Evolutionary conservation across 1,140 invertebrate genomes (phyloP).

Genomic region (Druon quercuslanigerum): DNA sequence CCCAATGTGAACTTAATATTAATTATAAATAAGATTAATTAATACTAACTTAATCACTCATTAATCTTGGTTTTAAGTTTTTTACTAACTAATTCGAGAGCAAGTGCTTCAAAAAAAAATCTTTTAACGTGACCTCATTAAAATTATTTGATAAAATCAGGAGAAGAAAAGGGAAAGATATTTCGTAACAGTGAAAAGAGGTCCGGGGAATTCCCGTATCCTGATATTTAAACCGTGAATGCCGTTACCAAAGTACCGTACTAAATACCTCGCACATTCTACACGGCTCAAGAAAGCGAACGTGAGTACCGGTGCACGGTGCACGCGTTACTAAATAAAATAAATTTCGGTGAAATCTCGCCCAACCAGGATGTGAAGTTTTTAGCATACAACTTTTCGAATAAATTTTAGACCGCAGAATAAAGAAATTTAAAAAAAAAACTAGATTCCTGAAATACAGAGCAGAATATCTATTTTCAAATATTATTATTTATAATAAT

Average conservation of each 20-base stretch:
- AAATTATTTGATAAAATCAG: constrained; percentile 1
- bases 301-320: constrained; percentile 25
- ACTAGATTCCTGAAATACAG: too few species aligned
- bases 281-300: constrained; percentile 15
- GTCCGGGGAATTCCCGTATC: constrained; percentile 21
- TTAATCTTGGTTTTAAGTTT: too few species aligned
- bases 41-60: too few species aligned
- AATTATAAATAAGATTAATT: too few species aligned
- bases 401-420: too few species aligned
- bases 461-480: too few species aligned
- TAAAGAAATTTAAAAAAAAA: too few species aligned
- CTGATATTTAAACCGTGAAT: constrained; percentile 30
- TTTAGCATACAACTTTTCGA: not conserved
- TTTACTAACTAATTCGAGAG: too few species aligned
- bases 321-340: constrained; percentile 9
- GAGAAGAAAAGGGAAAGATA: constrained; percentile 28
- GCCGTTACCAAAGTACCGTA: constrained; percentile 31
- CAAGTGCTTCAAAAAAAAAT: too few species aligned
- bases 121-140: not conserved
- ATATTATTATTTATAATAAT: too few species aligned
- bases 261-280: constrained; percentile 28
- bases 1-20: too few species aligned
- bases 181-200: constrained; percentile 24
- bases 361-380: not conserved
- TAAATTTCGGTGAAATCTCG: not conserved